phyloP scores from a whole-genome alignment of 1,140 invertebrate species.

The Drosophila mojavensis region DNA sequence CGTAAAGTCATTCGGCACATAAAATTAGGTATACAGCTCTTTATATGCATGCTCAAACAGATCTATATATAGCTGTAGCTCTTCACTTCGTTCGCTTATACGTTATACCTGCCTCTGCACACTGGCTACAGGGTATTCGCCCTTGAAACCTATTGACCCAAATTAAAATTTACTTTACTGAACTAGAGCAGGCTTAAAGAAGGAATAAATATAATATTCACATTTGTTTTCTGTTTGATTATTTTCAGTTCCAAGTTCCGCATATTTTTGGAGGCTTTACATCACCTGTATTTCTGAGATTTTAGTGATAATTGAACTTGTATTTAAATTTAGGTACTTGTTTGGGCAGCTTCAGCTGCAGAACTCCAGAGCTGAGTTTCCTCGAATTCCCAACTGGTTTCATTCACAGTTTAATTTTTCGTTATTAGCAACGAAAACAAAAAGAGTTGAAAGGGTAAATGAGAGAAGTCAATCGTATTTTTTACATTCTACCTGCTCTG shows the following conservation, averaged over 20 bases:
- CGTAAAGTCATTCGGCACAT: too few relatives aligned
- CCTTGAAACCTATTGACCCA: not conserved
- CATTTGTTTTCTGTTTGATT: too few relatives aligned
- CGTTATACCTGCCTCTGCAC: too few relatives aligned
- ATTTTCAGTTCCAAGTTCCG: too few relatives aligned
- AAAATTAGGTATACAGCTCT: too few relatives aligned
- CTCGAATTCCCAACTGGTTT: slow-evolving; percentile 29
- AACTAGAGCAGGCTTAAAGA: not conserved
- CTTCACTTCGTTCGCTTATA: too few relatives aligned
- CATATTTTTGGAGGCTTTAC: not conserved
- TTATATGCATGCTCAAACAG: too few relatives aligned
- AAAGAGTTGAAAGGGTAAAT: slow-evolving; percentile 13
- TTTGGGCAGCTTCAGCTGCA: too few relatives aligned
- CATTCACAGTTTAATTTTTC: slow-evolving; percentile 12
- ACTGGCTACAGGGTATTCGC: too few relatives aligned
- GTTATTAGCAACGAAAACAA: slow-evolving; percentile 16
- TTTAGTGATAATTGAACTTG: not conserved
- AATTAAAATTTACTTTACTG: not conserved
- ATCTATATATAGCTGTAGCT: too few relatives aligned
- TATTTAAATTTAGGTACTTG: not conserved
- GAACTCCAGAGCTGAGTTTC: not conserved
- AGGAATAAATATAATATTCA: too few relatives aligned
- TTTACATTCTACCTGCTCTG: slow-evolving; percentile 33
- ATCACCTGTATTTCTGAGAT: not conserved
- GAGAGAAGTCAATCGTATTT: slow-evolving; percentile 20